Base-by-base conservation (phyloP, 2,888 invertebrate species). In the Parnassius smintheus region DNA sequence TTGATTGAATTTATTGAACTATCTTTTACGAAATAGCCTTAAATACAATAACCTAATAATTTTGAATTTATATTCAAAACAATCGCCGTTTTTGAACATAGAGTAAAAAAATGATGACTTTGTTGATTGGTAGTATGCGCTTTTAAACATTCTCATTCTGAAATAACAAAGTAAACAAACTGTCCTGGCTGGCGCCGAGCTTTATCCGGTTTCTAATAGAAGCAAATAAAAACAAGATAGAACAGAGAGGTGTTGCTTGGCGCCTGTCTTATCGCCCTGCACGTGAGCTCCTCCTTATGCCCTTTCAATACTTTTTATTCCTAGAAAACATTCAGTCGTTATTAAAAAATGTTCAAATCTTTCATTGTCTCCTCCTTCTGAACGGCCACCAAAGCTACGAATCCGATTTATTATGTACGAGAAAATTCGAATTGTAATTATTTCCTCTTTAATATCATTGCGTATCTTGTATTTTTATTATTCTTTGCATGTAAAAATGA, bases 251-350 rank as follows among this genome's bases (percentile, higher is more conserved):
- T 71, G 73, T 70, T 69, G 76, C 67, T 78, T 79, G 88, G 89
- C 90, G 89, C 88, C 88, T 75, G 73, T 66, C 76, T 86, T 88
- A 88, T 88, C 88, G 72, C 59, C 56, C 60, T 76, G 78, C 86
- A 85, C 86, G 84, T 87, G 86, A 81, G 72, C 73, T 72, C 72
- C 76, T 74, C 76, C 75, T 77, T 66, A 70, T 72, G 72, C 76
- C 78, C 78, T 76, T 79, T 74, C 72, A 66, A 72, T 67, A 74
- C 78, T 78, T 78, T 77, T 75, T 83, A 64, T 73, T 84, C 85
- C 77, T 77, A 82, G 83, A 85, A 82, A 68, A 75, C 83, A 82
- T 82, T 85, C 80, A 79, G 46, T 48, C 18, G 18, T 54, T 57
- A 35, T 35, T 35, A 35, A 57, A 62, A 56, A 44, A 51, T 22